These are phyloP conservation scores for Plutella xylostella DNA, from an alignment of 2,888 invertebrate species.

Conservation along the genomic window DNA sequence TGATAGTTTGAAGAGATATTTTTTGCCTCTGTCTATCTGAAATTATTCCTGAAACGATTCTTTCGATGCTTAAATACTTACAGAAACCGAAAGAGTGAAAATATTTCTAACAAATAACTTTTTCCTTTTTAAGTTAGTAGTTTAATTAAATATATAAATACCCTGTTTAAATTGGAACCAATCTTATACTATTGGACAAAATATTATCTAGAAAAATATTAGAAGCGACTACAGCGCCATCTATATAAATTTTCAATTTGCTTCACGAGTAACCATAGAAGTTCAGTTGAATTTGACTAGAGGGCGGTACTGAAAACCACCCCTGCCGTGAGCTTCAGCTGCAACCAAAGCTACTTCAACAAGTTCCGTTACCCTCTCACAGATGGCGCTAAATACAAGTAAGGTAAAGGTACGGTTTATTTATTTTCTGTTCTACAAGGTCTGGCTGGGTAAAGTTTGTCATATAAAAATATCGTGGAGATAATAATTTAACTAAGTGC, in stretches of 20 bases:
- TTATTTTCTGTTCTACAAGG: too few species aligned
- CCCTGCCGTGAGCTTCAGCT: neutral
- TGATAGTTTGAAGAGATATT: too few species aligned
- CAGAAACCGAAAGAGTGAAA: too few species aligned
- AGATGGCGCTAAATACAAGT: conserved; percentile 40
- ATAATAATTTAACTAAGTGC: too few species aligned
- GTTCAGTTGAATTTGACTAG: conserved; percentile 20
- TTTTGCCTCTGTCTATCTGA: too few species aligned
- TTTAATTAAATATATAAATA: neutral
- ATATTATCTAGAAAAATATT: neutral
- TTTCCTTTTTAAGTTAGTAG: neutral
- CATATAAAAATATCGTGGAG: too few species aligned
- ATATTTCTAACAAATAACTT: too few species aligned
- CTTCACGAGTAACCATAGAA: conserved; percentile 10
- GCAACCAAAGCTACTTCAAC: neutral
- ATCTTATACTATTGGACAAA: neutral
- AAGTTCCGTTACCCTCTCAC: conserved; percentile 5
- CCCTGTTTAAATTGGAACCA: neutral
- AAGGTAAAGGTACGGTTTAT: too few species aligned
- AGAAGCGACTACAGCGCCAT: conserved; percentile 33
- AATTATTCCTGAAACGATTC: too few species aligned
- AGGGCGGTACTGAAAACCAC: conserved; percentile 22
- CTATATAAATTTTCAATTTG: conserved; percentile 21
- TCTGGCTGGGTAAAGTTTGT: too few species aligned
- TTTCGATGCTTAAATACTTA: too few species aligned